Percentiles rank a stretch among this genome's conserved stretches.
phyloP scores from a whole-genome alignment of 2,888 invertebrate genomes.

The Acleris cristana region DNA sequence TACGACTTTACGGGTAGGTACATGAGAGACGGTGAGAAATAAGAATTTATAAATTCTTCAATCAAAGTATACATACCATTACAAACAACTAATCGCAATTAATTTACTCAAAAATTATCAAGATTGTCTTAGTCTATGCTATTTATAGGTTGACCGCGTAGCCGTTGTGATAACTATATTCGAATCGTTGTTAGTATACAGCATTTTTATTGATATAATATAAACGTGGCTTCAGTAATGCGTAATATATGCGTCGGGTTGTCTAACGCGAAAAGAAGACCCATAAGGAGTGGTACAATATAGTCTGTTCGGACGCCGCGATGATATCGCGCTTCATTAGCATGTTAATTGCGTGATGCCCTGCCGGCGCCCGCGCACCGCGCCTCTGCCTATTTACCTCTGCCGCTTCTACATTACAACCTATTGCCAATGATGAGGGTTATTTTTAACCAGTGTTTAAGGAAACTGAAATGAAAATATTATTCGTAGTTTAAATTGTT shows the following conservation, averaged over 20 bases:
- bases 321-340: conserved; percentile 81
- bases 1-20: no score
- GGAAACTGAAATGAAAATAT: no score
- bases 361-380: conserved; percentile 44
- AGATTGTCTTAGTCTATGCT: background rate
- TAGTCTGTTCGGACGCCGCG: conserved; percentile 71
- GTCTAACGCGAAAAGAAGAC: conserved; percentile 59
- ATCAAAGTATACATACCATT: no score
- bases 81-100: background rate
- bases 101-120: background rate
- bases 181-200: conserved; percentile 12
- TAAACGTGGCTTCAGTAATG: conserved; percentile 41
- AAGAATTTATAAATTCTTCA: no score
- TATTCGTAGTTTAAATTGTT: no score
- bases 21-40: no score
- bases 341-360: conserved; percentile 78
- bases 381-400: conserved; percentile 34
- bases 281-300: conserved; percentile 72
- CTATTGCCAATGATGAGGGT: conserved; percentile 2
- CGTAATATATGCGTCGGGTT: conserved; percentile 53
- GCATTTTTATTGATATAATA: conserved; percentile 25
- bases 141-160: background rate
- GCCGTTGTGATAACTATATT: conserved; percentile 3
- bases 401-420: conserved; percentile 13
- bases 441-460: background rate